A percentile compares a stretch with the other conserved stretches of the same genome.
phyloP scores from a whole-genome alignment of 2,888 invertebrate genomes.

The Amblyteles armatorius region DNA sequence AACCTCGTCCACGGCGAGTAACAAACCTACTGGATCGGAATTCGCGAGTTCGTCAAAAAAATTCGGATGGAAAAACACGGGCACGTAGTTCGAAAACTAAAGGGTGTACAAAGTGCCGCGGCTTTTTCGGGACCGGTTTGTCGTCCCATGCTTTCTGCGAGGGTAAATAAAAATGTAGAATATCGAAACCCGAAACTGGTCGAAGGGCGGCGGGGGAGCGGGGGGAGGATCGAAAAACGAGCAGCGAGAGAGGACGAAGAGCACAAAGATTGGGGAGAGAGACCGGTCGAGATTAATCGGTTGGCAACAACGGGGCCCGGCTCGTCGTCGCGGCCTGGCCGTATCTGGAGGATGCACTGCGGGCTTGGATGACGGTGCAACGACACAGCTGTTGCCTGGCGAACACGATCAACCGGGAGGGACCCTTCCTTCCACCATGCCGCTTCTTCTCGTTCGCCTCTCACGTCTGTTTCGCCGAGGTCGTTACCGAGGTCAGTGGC shows the following conservation, averaged over 20 bases:
- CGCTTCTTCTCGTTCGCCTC: conserved; percentile 54
- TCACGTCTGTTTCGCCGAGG: conserved; percentile 65
- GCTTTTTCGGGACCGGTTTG: conserved; percentile 28
- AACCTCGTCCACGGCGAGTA: too few relatives aligned
- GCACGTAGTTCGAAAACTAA: background rate
- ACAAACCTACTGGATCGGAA: background rate
- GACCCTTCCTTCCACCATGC: conserved; percentile 50
- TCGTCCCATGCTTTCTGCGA: background rate
- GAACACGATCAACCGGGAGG: conserved; percentile 62
- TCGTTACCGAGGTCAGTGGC: conserved; percentile 71
- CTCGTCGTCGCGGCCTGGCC: conserved; percentile 47
- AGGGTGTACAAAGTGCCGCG: background rate
- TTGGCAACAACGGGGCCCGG: conserved; percentile 74
- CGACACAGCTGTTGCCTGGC: conserved; percentile 77
- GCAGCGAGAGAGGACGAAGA: conserved; percentile 26
- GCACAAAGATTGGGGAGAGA: conserved; percentile 63
- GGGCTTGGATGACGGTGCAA: conserved; percentile 69
- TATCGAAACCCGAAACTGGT: conserved; percentile 15
- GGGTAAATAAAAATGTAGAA: conserved; percentile 21
- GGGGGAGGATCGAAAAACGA: conserved; percentile 63
- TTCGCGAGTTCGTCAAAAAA: background rate
- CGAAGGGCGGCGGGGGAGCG: conserved; percentile 55
- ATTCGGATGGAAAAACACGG: background rate
- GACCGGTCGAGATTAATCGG: conserved; percentile 77
- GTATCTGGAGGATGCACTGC: conserved; percentile 60